These are phyloP conservation scores for Parambassis ranga DNA, from an alignment of 2,797 vertebrate species.

Conservation along the genomic window DNA sequence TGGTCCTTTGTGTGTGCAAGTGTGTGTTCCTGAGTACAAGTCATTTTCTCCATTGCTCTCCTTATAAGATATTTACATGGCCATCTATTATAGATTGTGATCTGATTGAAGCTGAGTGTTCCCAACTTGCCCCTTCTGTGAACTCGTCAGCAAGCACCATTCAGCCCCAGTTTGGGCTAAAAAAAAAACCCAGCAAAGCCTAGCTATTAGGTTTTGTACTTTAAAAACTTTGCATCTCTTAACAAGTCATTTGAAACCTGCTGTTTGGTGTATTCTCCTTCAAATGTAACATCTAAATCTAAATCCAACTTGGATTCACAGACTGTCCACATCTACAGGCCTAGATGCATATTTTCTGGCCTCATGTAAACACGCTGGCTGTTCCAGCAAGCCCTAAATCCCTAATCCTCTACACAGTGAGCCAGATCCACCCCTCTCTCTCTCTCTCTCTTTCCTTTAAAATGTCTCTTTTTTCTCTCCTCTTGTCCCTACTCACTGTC, in stretches of 20 bases:
- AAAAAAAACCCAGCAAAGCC: neutral
- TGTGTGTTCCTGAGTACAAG: slow-evolving; percentile 57
- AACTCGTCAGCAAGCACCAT: slow-evolving; percentile 53
- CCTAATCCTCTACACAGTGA: slow-evolving; percentile 42
- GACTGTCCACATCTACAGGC: slow-evolving; percentile 32
- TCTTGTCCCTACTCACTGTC: neutral
- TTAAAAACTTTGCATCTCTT: too few relatives aligned
- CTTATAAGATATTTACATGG: slow-evolving; percentile 81
- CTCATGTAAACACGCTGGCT: slow-evolving; percentile 22
- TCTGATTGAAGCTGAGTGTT: slow-evolving; percentile 85
- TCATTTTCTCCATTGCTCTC: slow-evolving; percentile 80
- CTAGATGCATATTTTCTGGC: slow-evolving; percentile 26
- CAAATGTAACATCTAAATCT: slow-evolving; percentile 29
- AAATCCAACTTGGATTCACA: slow-evolving; percentile 24
- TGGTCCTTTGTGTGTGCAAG: slow-evolving; percentile 4
- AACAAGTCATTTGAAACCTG: slow-evolving; percentile 3
- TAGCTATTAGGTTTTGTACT: neutral
- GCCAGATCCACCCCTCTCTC: slow-evolving; percentile 16
- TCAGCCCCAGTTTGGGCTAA: neutral
- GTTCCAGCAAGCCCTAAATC: slow-evolving; percentile 40
- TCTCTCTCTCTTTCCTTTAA: neutral
- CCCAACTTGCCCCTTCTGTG: slow-evolving; percentile 73
- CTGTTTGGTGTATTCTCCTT: neutral
- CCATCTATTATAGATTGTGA: slow-evolving; percentile 81
- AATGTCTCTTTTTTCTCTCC: neutral